Evolutionary conservation across 2,888 invertebrate genomes (phyloP), one percentile per base, ranked within the genome.

Genomic region (Polydrusus cervinus): DNA sequence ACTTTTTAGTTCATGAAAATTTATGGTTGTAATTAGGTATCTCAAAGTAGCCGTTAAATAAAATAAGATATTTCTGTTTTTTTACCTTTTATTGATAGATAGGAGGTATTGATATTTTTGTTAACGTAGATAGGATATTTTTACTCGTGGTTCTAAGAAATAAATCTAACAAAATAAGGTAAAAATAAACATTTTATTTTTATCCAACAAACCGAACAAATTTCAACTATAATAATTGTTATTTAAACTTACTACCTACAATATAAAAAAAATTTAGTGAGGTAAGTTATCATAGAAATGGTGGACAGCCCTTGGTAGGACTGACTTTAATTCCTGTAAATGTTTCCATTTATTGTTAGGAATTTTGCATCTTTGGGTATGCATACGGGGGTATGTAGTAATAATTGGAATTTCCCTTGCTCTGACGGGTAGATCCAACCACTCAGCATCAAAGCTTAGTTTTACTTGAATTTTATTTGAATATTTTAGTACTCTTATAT

Each of bases 401-500:
- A 64, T 64, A 30, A 64, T 13, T n/a, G 38, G 20, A 8, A 64
- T 43, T 64, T 64, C 30, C 30, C 11, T 60, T 9, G 30, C 9
- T 30, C 60, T 60, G 7, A 14, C 13, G 1, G 60, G 60, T 30
- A 60, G 20, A 34, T 60, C 60, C 14, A n/a, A 3, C 60, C 60
- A 60, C 9, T 25, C 11, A 30, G 13, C 16, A n/a, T 60, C 34
- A 60, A n/a, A 30, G 14, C 16, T 16, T 3, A 30, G n/a, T 60
- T 60, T 60, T 8, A 60, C 60, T 18, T 18, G 9, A 18, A 51
- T 68, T 30, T 53, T 14, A 6, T 3, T 14, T 51, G 9, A 20
- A 45, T 71, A 71, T 18, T 51, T 71, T 9, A 71, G n/a, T 16
- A 16, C 49, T 30, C 47, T 7, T 64, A n/a, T n/a, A n/a, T n/a